Evolutionary conservation across 1,140 invertebrate genomes (phyloP), one percentile per base, ranked within the genome.

Genomic region (Drosophila seguyi): DNA sequence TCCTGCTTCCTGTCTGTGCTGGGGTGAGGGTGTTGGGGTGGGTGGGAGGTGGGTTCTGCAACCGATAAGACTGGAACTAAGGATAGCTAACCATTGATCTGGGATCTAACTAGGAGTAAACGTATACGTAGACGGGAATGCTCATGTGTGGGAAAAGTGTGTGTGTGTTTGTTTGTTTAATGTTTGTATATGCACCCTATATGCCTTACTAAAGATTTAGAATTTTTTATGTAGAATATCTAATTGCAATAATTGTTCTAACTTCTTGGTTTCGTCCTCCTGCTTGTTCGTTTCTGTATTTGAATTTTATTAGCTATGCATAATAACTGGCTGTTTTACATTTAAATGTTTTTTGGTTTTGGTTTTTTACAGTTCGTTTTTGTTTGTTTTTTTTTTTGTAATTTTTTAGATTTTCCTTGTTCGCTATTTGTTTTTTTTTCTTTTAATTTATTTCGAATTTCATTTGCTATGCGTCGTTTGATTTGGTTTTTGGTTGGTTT

Each of bases 191-290:
- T 77, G 68, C 68, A 74, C 61, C 62, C 77, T 62, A 88, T 62
- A 88, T 80, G 79, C 55, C 81, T 48, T 67, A 88, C 68, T 77
- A 71, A 81, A 81, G 55, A 73, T 78, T 81, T 76, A 75, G 73
- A 80, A 90, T 84, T 84, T 84, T 85, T 60, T 90, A 84, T 90
- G 75, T 90, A 60, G 81, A 90, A 90, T 90, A 90, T 85, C 85
- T 90, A 90, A 90, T 85, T 90, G 78, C 75, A 86, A 61, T 79
- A 77, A 39, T 72, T 77, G 57, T 77, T 79, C 56, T 58, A 58
- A 59, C 65, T 65, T 72, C 36, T 72, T 69, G 48, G 31, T 38
- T 29, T 71, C 41, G n/a, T 20, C 63, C 63, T 39, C 68, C 42
- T 16, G 52, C 34, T 36, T 45, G 47, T 57, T 48, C 65, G n/a